Evolutionary conservation across 2,113 vertebrate species (phyloP), one percentile per base, ranked within the genome.

Genomic region (Phrynosoma blainvillii): DNA sequence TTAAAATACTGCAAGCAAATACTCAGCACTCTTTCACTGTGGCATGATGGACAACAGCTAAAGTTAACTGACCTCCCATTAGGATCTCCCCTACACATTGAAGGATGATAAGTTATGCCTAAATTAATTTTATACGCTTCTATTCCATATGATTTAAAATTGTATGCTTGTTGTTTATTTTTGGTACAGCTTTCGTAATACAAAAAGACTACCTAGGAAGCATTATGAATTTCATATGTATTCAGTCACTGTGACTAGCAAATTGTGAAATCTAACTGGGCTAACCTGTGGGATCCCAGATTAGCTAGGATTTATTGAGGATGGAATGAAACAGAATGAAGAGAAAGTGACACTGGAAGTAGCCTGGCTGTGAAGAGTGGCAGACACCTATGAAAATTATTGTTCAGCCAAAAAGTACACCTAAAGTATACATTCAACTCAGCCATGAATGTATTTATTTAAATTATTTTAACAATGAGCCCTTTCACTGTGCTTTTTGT

Each of bases 401-500:
- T 56, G 25, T 62, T 56, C 25, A 42, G 1, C 14, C 18, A 16
- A 13, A 59, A 40, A 87, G 70, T 23, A 32, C 59, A 81, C 25
- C 25, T 13, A 11, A 9, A 62, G 47, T 21, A 62, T 71, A 71
- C 6, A 71, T n/a, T 88, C 3, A 7, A 9, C 32, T 68, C 77
- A 83, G n/a, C 73, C 7, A 3, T 76, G 18, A 9, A 21, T 42
- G 52, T 13, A 12, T 11, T 84, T 76, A 65, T 27, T 83, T 78
- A 21, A 27, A 40, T 54, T 78, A 40, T 56, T 68, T 36, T 77
- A 88, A 68, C 21, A 87, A 2, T 84, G 54, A 21, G 36, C 16
- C 71, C 18, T 68, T 85, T 74, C 87, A 62, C 18, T 79, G 36
- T 66, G 65, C 36, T 92, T 89, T 89, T 88, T 92, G 80, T 93